Conservation (phyloP, 1,140 invertebrate genomes). For the Triops longicaudatus region DNA sequence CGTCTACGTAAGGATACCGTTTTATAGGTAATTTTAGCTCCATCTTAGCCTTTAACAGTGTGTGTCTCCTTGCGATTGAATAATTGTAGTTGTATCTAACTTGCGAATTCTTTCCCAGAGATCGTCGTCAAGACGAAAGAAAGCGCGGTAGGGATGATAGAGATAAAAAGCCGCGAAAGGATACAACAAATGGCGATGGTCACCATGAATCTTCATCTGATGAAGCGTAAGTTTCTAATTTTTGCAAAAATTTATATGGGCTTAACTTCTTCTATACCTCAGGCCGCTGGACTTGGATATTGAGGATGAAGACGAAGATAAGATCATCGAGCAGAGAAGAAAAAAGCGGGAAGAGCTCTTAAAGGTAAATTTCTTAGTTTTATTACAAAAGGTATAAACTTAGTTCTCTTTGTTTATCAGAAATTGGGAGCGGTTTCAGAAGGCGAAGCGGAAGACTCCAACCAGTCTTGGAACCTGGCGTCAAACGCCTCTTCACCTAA, state of each 20-base stretch:
- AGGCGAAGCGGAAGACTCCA: constrained; percentile 44
- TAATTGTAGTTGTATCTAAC: neutral
- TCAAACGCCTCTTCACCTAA: constrained; percentile 39
- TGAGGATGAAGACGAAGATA: constrained; percentile 83
- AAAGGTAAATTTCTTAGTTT: constrained; percentile 48
- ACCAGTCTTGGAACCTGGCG: constrained; percentile 42
- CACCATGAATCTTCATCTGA: constrained; percentile 28
- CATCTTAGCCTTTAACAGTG: too few species aligned
- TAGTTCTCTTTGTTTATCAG: constrained; percentile 38
- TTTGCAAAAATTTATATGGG: constrained; percentile 24
- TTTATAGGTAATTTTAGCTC: too few species aligned
- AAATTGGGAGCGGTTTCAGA: constrained; percentile 50
- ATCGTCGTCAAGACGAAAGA: constrained; percentile 25
- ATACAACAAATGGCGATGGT: constrained; percentile 32
- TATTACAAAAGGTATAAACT: constrained; percentile 15
- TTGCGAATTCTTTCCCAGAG: neutral
- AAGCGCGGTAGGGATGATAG: constrained; percentile 33
- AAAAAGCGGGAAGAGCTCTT: constrained; percentile 82
- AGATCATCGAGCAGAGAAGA: constrained; percentile 80
- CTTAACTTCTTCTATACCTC: constrained; percentile 29
- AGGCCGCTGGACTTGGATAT: constrained; percentile 57
- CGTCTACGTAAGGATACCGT: too few species aligned
- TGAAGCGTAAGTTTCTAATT: constrained; percentile 29
- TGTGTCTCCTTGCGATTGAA: neutral
- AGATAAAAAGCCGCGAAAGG: constrained; percentile 22